Evolutionary conservation across 2,113 vertebrate species (phyloP).

Genomic region (Puffinus mauretanicus): DNA sequence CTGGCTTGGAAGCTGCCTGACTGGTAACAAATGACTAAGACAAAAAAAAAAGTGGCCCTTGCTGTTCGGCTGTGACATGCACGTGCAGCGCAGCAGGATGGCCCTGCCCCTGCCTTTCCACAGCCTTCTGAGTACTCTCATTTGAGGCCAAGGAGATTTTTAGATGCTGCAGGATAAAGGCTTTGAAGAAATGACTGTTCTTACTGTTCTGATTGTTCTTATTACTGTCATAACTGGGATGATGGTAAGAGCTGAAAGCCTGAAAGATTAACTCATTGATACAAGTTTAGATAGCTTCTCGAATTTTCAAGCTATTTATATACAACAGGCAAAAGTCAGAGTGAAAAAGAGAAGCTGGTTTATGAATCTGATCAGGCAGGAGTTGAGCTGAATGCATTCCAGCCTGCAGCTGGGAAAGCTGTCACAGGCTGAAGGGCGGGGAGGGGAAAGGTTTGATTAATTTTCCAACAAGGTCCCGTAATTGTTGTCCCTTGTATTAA

Average conservation of each 20-base stretch:
- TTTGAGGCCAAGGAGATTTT: background rate
- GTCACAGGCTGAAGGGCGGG: background rate
- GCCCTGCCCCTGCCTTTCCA: background rate
- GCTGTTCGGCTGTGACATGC: background rate
- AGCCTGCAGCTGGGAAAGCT: background rate
- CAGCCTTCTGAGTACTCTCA: background rate
- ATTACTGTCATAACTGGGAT: background rate
- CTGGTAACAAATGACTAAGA: background rate
- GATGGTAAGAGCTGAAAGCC: background rate
- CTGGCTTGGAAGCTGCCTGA: background rate
- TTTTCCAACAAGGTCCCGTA: background rate
- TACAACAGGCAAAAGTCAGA: background rate
- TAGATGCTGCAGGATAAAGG: background rate
- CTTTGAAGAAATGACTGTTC: background rate
- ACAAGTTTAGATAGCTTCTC: background rate
- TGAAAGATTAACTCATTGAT: background rate
- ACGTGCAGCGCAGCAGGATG: background rate
- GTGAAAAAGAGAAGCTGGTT: background rate
- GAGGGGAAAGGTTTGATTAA: background rate
- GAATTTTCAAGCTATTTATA: background rate
- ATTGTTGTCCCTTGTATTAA: background rate
- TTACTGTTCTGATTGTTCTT: background rate
- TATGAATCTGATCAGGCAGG: background rate
- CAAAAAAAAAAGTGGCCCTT: background rate
- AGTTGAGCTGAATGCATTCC: background rate